Evolutionary conservation across 2,113 vertebrate species (phyloP).

Genomic region (Rhinogobius similis): DNA sequence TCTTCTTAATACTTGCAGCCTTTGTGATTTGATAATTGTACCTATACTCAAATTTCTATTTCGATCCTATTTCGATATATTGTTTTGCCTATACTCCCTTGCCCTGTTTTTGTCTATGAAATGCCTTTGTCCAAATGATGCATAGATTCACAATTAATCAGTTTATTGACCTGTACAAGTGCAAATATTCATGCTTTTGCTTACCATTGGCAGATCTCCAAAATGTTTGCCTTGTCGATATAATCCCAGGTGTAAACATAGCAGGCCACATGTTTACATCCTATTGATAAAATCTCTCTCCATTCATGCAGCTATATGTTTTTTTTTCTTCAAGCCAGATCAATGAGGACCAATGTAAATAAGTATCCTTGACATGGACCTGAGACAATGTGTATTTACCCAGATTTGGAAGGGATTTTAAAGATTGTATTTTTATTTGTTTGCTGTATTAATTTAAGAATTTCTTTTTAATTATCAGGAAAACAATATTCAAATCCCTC

Average conservation of each 20-base stretch:
- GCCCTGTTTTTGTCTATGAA: not conserved
- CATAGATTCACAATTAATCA: not conserved
- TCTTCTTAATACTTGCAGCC: no score
- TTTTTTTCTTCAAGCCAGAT: slow-evolving; percentile 9
- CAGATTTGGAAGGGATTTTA: not conserved
- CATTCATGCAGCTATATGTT: slow-evolving; percentile 9
- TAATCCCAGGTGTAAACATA: not conserved
- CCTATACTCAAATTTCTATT: no score
- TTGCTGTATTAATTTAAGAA: no score
- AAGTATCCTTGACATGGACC: not conserved
- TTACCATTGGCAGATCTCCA: not conserved
- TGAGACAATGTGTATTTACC: not conserved
- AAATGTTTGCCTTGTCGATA: not conserved
- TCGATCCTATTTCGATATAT: no score
- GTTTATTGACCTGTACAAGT: not conserved
- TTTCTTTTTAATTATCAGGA: not conserved
- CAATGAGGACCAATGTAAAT: slow-evolving; percentile 21
- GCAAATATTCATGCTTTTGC: not conserved
- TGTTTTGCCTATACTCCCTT: no score
- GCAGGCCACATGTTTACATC: slow-evolving; percentile 4
- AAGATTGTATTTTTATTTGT: no score
- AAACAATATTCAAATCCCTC: not conserved
- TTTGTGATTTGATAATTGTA: no score
- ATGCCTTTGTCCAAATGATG: not conserved
- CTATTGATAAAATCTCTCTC: slow-evolving; percentile 12